These are phyloP conservation scores for Drosophila leontia DNA, from an alignment of 1,140 invertebrate genomes.

Conservation along the genomic window DNA sequence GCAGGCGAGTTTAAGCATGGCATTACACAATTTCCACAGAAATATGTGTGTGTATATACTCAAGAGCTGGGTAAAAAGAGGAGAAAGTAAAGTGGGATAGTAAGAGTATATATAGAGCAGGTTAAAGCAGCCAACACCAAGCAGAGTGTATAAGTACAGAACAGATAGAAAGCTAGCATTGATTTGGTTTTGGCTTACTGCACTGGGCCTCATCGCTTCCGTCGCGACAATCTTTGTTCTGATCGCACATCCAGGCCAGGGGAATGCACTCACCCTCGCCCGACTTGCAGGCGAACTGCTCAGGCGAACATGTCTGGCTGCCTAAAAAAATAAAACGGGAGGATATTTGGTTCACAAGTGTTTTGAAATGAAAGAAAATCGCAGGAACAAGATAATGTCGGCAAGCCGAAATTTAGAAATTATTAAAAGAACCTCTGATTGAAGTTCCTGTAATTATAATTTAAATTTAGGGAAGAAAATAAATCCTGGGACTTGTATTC, in stretches of 20 bases:
- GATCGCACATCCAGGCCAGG: conserved; percentile 96
- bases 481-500: neutral
- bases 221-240: conserved; percentile 93
- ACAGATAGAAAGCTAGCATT: conserved; percentile 5
- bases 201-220: conserved; percentile 94
- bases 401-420: neutral
- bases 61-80: conserved; percentile 28
- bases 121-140: conserved; percentile 31
- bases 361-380: neutral
- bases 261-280: conserved; percentile 93
- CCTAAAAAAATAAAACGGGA: conserved; percentile 86
- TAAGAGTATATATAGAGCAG: conserved; percentile 7
- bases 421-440: neutral
- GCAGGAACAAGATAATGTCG: neutral
- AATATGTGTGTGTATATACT: conserved; percentile 53
- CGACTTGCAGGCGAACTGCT: conserved; percentile 93
- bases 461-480: no score
- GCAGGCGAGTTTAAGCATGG: conserved; percentile 41
- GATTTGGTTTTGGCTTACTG: conserved; percentile 89
- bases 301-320: conserved; percentile 90
- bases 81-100: conserved; percentile 12
- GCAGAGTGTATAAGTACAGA: conserved; percentile 8
- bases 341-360: neutral
- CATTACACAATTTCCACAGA: conserved; percentile 49
- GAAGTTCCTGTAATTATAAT: neutral